Conservation (phyloP, 2,113 vertebrate genomes). For the Dasyprocta punctata region DNA sequence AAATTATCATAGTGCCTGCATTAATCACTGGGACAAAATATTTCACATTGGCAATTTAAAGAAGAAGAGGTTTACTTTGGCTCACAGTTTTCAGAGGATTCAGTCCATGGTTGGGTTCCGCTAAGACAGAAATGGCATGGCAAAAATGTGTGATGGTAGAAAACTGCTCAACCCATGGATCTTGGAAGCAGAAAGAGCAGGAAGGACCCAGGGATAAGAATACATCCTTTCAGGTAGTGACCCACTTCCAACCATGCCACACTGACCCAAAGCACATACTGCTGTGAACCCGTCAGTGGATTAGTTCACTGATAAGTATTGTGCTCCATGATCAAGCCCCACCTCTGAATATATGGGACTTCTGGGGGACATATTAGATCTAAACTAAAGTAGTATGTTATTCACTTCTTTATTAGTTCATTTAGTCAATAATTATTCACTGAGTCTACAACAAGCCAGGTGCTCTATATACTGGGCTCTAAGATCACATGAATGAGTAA, state of each 20-base stretch:
- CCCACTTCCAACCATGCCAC: background rate
- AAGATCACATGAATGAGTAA: background rate
- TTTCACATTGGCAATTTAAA: background rate
- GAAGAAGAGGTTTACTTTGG: background rate
- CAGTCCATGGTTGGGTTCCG: background rate
- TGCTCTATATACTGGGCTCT: background rate
- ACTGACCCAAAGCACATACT: background rate
- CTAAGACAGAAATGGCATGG: background rate
- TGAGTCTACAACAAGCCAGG: background rate
- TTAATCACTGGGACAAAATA: background rate
- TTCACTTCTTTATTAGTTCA: background rate
- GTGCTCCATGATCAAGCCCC: background rate
- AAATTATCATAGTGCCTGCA: background rate
- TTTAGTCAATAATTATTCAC: background rate
- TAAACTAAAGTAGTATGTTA: background rate
- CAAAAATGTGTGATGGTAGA: background rate
- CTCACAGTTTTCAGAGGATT: background rate
- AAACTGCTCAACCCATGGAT: background rate
- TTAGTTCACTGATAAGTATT: background rate
- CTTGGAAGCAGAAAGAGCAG: background rate
- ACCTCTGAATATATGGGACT: background rate
- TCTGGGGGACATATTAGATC: background rate
- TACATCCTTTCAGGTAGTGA: background rate
- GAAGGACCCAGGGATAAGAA: background rate
- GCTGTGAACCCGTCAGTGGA: background rate